Evolutionary conservation across 2,888 invertebrate species (phyloP), one percentile per base, ranked within the genome.

Genomic region (Leptopilina myrica): DNA sequence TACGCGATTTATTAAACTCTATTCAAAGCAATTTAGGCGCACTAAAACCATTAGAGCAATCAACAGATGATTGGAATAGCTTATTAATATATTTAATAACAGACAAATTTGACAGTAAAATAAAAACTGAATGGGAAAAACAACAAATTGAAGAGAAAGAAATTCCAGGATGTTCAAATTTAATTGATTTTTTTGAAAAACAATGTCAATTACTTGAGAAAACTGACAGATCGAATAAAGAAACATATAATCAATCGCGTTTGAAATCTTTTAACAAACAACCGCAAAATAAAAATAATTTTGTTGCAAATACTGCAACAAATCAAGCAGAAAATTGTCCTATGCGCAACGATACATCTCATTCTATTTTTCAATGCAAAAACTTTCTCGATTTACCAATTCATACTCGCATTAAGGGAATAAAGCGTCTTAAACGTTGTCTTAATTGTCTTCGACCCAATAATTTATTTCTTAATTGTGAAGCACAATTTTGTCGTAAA

Each of bases 71-170:
- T 20, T 86, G 87, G 86, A 83, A 86, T 75, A 82, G 83, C 5
- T 56, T 86, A 9, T 56, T 87, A n/a, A 80, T 86, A 20, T 85
- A 85, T 64, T 73, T 88, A n/a, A 80, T 85, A 12, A 79, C 81
- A 8, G 79, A 80, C 11, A 87, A 87, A 75, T 79, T 88, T 40
- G 85, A 87, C 69, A 64, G 75, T 15, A 65, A 75, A 26, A 84
- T 85, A 14, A 80, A 81, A 46, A 80, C 77, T 2, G 85, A 86
- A 12, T 86, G 85, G 85, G 84, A 86, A 78, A 64, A 81, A 75
- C 49, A 80, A 26, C 64, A 43, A 64, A 53, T 77, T 1, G 49
- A 76, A 5, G 11, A 79, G 11, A 56, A 76, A n/a, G 49, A 69
- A 40, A 26, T 49, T 33, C 14, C 69, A 11, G 62, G 43, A 6